These are phyloP conservation scores for Dorcus parallelipipedus DNA, from an alignment of 2,888 invertebrate species.

Conservation along the genomic window DNA sequence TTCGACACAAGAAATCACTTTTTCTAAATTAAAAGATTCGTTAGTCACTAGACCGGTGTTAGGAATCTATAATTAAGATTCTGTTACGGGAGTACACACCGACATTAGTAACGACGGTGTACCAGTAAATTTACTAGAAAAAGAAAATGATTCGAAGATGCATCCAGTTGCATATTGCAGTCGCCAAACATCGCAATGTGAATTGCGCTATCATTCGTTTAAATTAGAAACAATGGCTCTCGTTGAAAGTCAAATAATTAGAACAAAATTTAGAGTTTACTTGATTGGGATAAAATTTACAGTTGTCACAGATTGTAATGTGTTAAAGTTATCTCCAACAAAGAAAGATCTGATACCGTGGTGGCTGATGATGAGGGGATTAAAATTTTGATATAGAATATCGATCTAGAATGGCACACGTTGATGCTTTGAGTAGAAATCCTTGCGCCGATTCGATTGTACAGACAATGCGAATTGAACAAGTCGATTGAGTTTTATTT, in stretches of 20 bases:
- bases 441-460: conserved; percentile 12
- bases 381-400: too few species aligned
- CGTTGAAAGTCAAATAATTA: conserved; percentile 31
- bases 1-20: conserved; percentile 13
- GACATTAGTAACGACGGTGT: too few species aligned
- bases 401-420: too few species aligned
- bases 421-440: conserved; percentile 23
- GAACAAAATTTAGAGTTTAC: conserved; percentile 35
- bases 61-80: too few species aligned
- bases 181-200: conserved; percentile 13
- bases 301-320: conserved; percentile 38
- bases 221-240: conserved; percentile 40
- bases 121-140: conserved; percentile 29
- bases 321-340: conserved; percentile 34
- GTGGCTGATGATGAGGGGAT: not conserved
- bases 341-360: conserved; percentile 35
- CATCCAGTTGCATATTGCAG: conserved; percentile 26
- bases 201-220: conserved; percentile 36
- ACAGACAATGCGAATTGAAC: conserved; percentile 35
- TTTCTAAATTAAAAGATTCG: conserved; percentile 19
- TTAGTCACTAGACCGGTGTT: too few species aligned
- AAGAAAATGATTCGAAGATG: conserved; percentile 23
- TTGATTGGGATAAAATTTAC: too few species aligned
- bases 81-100: too few species aligned
- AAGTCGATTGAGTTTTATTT: conserved; percentile 27